A percentile compares a stretch with the other conserved stretches of the same genome.
These are phyloP conservation scores for Meriones unguiculatus DNA, from an alignment of 2,113 vertebrate species.

Conservation along the genomic window DNA sequence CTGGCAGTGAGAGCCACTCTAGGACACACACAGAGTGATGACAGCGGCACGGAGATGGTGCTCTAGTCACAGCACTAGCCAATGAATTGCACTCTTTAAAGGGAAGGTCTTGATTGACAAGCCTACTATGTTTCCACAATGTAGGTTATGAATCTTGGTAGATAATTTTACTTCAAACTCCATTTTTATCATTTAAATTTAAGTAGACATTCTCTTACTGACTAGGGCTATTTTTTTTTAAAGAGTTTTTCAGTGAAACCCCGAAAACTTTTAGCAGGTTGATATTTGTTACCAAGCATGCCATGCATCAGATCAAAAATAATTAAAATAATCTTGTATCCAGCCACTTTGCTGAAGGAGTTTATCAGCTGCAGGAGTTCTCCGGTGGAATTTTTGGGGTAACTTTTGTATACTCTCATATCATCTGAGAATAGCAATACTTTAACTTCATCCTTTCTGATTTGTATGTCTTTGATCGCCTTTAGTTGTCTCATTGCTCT, in stretches of 20 bases:
- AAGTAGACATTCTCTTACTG: not conserved
- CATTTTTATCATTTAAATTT: constrained; percentile 15
- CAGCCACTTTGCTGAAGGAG: too few species aligned
- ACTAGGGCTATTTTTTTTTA: not conserved
- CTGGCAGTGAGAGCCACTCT: not conserved
- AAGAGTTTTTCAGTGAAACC: not conserved
- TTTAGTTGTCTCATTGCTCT: too few species aligned
- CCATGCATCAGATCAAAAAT: not conserved
- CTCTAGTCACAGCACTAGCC: not conserved
- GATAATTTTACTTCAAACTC: constrained; percentile 13
- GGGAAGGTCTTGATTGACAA: not conserved
- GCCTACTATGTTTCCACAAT: not conserved
- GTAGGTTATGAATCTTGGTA: not conserved
- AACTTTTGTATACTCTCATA: too few species aligned
- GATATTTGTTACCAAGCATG: constrained; percentile 22
- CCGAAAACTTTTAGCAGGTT: not conserved
- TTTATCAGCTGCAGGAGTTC: too few species aligned
- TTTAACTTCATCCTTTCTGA: too few species aligned
- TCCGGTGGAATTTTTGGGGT: too few species aligned
- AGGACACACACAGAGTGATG: fast-evolving
- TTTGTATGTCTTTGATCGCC: too few species aligned
- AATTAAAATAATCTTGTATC: not conserved
- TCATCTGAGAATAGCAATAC: too few species aligned
- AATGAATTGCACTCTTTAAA: not conserved
- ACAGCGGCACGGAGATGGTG: fast-evolving